A percentile compares a stretch with the other conserved stretches of the same genome.
Evolutionary conservation across 2,888 invertebrate genomes (phyloP).

Genomic region (Linnaemya vulpina): DNA sequence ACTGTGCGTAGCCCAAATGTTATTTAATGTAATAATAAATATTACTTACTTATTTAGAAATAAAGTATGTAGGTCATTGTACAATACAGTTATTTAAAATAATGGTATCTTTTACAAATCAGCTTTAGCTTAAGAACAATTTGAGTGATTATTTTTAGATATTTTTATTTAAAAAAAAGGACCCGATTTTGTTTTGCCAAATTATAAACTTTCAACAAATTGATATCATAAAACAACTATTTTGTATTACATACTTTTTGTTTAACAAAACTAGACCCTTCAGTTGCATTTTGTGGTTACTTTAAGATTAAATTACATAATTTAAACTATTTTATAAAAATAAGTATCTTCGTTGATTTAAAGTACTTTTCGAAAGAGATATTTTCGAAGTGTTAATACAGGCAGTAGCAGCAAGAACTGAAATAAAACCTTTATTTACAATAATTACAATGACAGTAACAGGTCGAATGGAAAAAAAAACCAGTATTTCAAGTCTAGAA

Average conservation of each 20-base stretch:
- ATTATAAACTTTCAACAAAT: neutral
- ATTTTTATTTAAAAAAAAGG: neutral
- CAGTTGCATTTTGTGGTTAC: neutral
- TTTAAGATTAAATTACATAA: neutral
- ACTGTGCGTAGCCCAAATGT: slow-evolving; percentile 33
- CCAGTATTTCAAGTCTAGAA: neutral
- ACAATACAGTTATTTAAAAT: slow-evolving; percentile 43
- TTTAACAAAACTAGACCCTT: neutral
- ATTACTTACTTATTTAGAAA: slow-evolving; percentile 10
- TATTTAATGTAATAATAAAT: neutral
- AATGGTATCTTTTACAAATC: neutral
- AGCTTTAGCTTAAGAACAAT: neutral
- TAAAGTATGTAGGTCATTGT: slow-evolving; percentile 47
- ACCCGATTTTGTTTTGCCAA: neutral
- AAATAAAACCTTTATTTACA: slow-evolving; percentile 1
- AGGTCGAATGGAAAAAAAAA: neutral
- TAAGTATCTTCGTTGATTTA: slow-evolving; percentile 44
- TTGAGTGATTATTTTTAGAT: neutral
- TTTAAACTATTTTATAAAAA: slow-evolving; percentile 12
- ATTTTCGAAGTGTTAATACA: neutral
- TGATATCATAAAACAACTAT: neutral
- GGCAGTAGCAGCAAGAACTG: slow-evolving; percentile 15
- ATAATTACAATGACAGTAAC: neutral
- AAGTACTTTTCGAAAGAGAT: neutral
- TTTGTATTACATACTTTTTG: neutral